Percentiles rank a stretch among this genome's conserved stretches.
phyloP scores from a whole-genome alignment of 2,113 vertebrate species.

The Cranoglanis bouderius region DNA sequence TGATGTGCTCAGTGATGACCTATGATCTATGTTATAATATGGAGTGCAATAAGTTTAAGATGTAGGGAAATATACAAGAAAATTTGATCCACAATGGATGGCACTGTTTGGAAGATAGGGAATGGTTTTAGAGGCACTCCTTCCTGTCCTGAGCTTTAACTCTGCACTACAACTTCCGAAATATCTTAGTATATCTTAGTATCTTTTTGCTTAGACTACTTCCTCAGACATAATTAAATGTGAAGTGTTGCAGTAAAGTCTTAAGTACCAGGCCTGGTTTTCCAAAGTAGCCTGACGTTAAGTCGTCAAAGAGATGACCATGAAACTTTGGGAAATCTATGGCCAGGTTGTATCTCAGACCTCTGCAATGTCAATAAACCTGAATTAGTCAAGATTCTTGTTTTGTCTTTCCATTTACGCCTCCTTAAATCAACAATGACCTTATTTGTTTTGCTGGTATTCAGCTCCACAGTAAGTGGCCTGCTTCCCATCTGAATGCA shows the following conservation, averaged over 20 bases:
- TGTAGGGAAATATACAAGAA: not conserved
- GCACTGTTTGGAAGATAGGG: not conserved
- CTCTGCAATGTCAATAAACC: not conserved
- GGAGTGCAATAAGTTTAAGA: not conserved
- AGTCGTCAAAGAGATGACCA: not conserved
- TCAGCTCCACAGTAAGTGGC: not conserved
- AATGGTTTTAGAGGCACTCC: not conserved
- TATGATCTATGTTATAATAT: not conserved
- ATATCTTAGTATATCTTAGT: not conserved
- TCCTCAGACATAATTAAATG: not conserved
- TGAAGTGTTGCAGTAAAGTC: not conserved
- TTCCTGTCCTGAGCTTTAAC: not conserved
- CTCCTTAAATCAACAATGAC: conserved; percentile 39
- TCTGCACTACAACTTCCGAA: not conserved
- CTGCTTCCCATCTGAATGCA: conserved; percentile 1
- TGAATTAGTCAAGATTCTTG: conserved; percentile 12
- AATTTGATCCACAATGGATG: not conserved
- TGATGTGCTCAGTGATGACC: not conserved
- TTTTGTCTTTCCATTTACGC: conserved; percentile 4
- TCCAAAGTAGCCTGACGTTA: not conserved
- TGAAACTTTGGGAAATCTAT: not conserved
- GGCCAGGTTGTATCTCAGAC: not conserved
- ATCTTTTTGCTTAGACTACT: not conserved
- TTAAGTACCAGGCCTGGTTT: not conserved
- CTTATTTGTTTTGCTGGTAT: conserved; percentile 38